phyloP scores from a whole-genome alignment of 2,797 vertebrate genomes.

The Todus mexicanus region DNA sequence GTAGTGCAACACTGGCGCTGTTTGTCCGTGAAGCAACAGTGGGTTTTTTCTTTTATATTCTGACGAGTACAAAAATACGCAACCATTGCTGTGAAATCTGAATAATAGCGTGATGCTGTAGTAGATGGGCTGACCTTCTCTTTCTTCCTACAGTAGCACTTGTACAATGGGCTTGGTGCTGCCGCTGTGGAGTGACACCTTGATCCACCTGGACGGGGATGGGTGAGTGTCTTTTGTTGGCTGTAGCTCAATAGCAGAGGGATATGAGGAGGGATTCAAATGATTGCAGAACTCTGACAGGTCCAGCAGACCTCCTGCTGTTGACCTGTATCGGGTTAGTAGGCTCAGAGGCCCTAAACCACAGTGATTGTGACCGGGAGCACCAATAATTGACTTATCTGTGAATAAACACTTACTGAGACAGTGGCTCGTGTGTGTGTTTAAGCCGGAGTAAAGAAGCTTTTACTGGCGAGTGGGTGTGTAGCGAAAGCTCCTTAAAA shows the following conservation, averaged over 20 bases:
- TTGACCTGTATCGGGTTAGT: not conserved
- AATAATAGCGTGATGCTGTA: not conserved
- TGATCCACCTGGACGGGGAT: conserved; percentile 98
- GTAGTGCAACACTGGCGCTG: not conserved
- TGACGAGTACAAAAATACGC: not conserved
- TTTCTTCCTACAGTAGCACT: conserved; percentile 74
- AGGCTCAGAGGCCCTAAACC: not conserved
- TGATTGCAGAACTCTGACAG: not conserved
- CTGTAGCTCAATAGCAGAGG: not conserved
- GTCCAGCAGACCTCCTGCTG: not conserved
- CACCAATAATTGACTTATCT: conserved; percentile 52
- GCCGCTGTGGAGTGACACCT: conserved; percentile 96
- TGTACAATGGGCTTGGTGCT: conserved; percentile 95
- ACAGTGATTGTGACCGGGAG: not conserved
- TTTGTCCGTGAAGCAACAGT: not conserved
- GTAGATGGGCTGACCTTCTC: not conserved
- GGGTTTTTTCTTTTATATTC: not conserved
- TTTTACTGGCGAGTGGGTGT: conserved; percentile 52
- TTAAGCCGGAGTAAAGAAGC: conserved; percentile 60
- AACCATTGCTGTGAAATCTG: not conserved
- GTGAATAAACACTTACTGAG: conserved; percentile 19
- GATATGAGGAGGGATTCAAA: not conserved
- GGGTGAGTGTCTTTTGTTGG: conserved; percentile 80
- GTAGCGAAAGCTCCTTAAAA: conserved; percentile 57
- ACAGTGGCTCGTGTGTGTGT: conserved; percentile 32